These are phyloP conservation scores for Mercenaria mercenaria DNA, from an alignment of 1,140 invertebrate genomes.

Conservation along the genomic window DNA sequence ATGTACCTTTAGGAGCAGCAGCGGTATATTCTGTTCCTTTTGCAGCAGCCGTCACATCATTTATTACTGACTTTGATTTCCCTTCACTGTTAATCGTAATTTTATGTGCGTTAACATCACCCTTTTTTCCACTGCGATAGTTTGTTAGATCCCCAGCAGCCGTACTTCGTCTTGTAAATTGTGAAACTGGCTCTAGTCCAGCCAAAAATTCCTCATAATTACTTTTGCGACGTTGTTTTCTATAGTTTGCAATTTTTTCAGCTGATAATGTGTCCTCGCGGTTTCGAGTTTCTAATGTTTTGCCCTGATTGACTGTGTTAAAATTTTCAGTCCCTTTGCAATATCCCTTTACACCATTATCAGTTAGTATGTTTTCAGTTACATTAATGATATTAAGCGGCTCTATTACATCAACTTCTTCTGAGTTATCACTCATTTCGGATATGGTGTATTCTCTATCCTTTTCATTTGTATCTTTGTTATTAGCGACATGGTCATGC, in stretches of 20 bases:
- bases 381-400: neutral
- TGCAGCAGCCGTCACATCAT: too few relatives aligned
- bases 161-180: neutral
- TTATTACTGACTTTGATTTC: too few relatives aligned
- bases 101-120: too few relatives aligned
- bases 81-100: too few relatives aligned
- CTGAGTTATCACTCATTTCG: neutral
- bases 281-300: too few relatives aligned
- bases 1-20: too few relatives aligned
- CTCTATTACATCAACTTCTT: neutral
- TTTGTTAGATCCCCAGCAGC: neutral
- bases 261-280: neutral
- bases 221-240: neutral
- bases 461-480: neutral
- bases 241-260: neutral
- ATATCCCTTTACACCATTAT: too few relatives aligned
- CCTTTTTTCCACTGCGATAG: too few relatives aligned
- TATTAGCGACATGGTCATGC: neutral
- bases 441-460: neutral
- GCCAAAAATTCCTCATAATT: constrained; percentile 6
- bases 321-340: too few relatives aligned
- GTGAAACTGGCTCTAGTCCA: neutral
- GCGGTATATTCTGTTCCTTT: too few relatives aligned
- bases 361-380: too few relatives aligned
- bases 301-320: too few relatives aligned